A percentile compares a stretch with the other conserved stretches of the same genome.
phyloP scores from a whole-genome alignment of 2,113 vertebrate species.

The Crotalus tigris region DNA sequence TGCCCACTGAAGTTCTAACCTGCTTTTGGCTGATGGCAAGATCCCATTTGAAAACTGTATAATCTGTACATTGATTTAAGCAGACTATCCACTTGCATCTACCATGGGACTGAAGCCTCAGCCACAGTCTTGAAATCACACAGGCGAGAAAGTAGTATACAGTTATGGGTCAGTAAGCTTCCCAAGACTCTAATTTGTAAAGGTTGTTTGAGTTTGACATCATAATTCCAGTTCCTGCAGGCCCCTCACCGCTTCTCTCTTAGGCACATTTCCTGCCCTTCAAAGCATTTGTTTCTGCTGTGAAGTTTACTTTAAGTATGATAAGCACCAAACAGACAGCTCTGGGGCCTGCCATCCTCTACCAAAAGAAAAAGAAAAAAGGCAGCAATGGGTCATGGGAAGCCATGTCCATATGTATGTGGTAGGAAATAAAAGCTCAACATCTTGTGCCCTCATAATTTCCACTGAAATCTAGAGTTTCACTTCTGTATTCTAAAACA shows the following conservation, averaged over 20 bases:
- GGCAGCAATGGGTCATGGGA: background rate
- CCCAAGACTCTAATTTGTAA: conserved; percentile 8
- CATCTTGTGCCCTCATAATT: background rate
- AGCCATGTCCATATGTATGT: background rate
- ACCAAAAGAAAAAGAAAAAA: background rate
- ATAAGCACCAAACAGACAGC: background rate
- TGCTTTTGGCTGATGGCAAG: background rate
- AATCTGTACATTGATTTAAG: background rate
- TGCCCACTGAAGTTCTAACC: background rate
- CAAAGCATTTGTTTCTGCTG: background rate
- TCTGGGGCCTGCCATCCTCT: background rate
- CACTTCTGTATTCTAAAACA: background rate
- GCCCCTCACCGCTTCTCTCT: background rate
- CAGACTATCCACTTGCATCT: background rate
- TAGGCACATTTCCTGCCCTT: conserved; percentile 9
- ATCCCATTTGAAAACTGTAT: background rate
- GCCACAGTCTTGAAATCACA: background rate
- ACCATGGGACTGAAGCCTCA: background rate
- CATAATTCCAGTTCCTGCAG: conserved; percentile 4
- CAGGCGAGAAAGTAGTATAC: background rate
- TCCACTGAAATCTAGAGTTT: background rate
- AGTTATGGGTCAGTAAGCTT: conserved; percentile 10
- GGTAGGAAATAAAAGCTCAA: background rate
- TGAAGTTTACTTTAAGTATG: conserved; percentile 16
- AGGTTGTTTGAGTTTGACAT: conserved; percentile 18